Percentiles rank a stretch among this genome's conserved stretches.
These are phyloP conservation scores for Neodiprion fabricii DNA, from an alignment of 1,140 invertebrate species.

Conservation along the genomic window DNA sequence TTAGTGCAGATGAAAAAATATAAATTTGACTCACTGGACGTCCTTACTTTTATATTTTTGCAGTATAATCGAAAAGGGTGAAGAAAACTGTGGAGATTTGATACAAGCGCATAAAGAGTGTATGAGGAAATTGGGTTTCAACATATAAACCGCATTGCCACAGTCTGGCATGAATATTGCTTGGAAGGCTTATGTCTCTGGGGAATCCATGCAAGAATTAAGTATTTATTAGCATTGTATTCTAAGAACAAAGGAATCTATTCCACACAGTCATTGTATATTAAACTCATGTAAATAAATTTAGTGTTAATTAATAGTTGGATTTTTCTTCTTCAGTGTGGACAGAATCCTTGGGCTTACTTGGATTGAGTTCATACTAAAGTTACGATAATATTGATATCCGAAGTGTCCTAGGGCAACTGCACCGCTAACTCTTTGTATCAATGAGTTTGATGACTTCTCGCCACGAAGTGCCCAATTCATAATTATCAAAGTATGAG, in stretches of 20 bases:
- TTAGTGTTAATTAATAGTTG: not conserved
- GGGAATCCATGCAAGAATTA: not conserved
- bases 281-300: not conserved
- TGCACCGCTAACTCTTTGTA: too few relatives aligned
- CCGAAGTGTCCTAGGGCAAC: too few relatives aligned
- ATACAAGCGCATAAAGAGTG: slow-evolving; percentile 98
- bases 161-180: slow-evolving; percentile 34
- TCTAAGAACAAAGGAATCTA: not conserved
- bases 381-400: too few relatives aligned
- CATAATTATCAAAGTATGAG: too few relatives aligned
- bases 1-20: slow-evolving; percentile 17
- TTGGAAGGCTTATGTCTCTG: slow-evolving; percentile 29
- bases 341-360: too few relatives aligned
- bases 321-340: too few relatives aligned
- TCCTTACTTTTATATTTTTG: slow-evolving; percentile 55
- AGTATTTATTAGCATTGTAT: not conserved
- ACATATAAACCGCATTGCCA: slow-evolving; percentile 72
- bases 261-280: not conserved
- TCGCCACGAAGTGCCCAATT: too few relatives aligned
- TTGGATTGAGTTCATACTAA: too few relatives aligned
- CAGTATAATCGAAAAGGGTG: slow-evolving; percentile 92
- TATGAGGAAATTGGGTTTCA: slow-evolving; percentile 95
- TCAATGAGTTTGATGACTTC: too few relatives aligned
- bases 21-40: slow-evolving; percentile 13
- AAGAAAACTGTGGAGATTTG: slow-evolving; percentile 87